phyloP scores from a whole-genome alignment of 1,140 invertebrate genomes.

The Bombus picipes region DNA sequence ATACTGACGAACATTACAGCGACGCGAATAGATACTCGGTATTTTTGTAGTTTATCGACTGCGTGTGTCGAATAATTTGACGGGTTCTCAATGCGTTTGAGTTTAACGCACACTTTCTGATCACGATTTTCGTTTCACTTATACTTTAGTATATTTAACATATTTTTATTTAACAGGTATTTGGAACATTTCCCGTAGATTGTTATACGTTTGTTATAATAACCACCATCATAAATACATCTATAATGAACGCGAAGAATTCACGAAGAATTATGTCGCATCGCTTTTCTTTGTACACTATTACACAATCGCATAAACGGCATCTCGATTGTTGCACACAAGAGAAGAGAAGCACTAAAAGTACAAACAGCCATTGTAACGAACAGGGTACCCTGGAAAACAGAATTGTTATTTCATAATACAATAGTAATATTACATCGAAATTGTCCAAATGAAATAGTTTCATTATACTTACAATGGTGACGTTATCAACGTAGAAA shows the following conservation, averaged over 20 bases:
- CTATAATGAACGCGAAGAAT: too few species aligned
- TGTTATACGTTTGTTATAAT: too few species aligned
- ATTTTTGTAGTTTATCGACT: constrained; percentile 99
- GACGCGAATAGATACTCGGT: constrained; percentile 96
- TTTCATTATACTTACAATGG: constrained; percentile 67
- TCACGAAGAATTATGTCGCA: accelerated
- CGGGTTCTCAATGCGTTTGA: constrained; percentile 99
- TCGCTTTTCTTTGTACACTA: too few species aligned
- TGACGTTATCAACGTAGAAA: constrained; percentile 68
- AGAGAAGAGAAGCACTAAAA: too few species aligned
- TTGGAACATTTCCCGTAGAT: too few species aligned
- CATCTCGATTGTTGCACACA: too few species aligned
- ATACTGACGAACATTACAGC: constrained; percentile 98
- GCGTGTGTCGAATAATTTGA: constrained; percentile 97
- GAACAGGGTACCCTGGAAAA: too few species aligned
- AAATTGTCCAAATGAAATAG: too few species aligned
- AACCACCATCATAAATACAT: too few species aligned
- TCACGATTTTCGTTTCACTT: constrained; percentile 91
- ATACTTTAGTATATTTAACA: constrained; percentile 91
- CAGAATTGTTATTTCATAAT: accelerated
- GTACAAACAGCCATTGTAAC: too few species aligned
- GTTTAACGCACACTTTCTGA: constrained; percentile 96
- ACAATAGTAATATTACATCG: background rate
- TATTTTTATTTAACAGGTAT: too few species aligned
- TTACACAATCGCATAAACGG: too few species aligned